Conservation (phyloP, 2,888 invertebrate genomes). For the Phortica okadai region DNA sequence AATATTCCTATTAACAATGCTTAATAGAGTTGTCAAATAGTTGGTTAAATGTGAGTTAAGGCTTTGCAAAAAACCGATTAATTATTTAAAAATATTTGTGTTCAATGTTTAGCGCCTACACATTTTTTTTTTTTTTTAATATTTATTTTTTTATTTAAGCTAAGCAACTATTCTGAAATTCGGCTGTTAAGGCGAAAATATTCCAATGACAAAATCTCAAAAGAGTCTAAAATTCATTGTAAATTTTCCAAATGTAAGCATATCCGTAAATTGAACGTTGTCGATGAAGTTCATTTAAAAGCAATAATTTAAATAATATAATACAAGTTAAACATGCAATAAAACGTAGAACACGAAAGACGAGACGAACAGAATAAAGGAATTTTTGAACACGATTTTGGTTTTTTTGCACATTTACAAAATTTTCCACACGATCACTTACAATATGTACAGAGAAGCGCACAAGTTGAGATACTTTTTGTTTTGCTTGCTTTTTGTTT, state of each 20-base stretch:
- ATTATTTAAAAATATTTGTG: too few species aligned
- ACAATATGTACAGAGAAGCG: neutral
- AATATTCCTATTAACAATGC: too few species aligned
- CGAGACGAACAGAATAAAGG: neutral
- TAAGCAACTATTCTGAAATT: too few species aligned
- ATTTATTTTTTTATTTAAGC: too few species aligned
- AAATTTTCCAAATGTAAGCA: neutral
- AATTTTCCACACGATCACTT: slow-evolving; percentile 1
- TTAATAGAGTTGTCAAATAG: too few species aligned
- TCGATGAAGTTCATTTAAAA: neutral
- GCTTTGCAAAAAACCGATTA: too few species aligned
- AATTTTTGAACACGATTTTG: neutral
- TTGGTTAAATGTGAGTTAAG: too few species aligned
- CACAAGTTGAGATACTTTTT: neutral
- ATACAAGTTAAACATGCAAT: neutral
- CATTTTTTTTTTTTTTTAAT: too few species aligned
- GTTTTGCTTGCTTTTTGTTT: neutral
- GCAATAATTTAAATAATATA: neutral
- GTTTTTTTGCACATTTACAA: neutral
- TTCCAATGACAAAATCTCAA: neutral
- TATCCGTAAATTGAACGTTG: neutral
- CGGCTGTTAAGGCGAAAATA: too few species aligned
- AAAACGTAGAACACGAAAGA: neutral
- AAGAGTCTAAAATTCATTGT: neutral
- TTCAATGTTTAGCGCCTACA: too few species aligned